Evolutionary conservation across 2,113 vertebrate species (phyloP), one percentile per base, ranked within the genome.

Genomic region (Acrocephalus kingi): DNA sequence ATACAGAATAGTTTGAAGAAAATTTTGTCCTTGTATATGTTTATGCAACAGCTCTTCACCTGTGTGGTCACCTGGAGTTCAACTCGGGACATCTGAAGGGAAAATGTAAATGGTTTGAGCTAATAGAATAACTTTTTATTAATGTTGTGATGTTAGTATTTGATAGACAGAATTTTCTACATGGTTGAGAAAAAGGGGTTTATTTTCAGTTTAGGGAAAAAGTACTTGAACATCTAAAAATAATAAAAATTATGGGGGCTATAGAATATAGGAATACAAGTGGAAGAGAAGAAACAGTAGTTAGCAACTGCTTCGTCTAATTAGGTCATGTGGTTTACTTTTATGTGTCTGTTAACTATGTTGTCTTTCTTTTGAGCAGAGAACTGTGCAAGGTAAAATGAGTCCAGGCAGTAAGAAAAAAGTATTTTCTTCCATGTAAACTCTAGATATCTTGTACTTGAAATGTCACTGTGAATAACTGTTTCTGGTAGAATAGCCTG

Each of bases 391-490:
- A 85, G 43, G 64, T 86, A 93, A 92, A 96, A 62, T 56, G 19
- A 87, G 23, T 68, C 58, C 69, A 87, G 59, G 31, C 69, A 90
- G 91, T 87, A 59, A 87, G 61, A 90, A 94, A 87, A 69, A 63
- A 78, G 69, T 90, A 66, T 81, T 94, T 92, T 93, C 90, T 67
- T 97, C 93, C 51, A 56, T 89, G 54, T 84, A 79, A 92, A 87
- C 41, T 68, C 76, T 85, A 90, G 76, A 33, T 84, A 89, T 23
- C 33, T 84, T 12, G 51, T 89, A 58, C 73, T 82, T 97, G 86
- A 95, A 69, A 86, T 96, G 91, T 79, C 72, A 33, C 64, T 93
- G 30, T 89, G 75, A 92, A 52, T 92, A 90, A 61, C 10, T 19
- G 5, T 84, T 77, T 72, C 28, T 75, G 37, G 25, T 54, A 2